Base-by-base conservation (phyloP, 2,113 vertebrate genomes). In the Phyllopteryx taeniolatus region DNA sequence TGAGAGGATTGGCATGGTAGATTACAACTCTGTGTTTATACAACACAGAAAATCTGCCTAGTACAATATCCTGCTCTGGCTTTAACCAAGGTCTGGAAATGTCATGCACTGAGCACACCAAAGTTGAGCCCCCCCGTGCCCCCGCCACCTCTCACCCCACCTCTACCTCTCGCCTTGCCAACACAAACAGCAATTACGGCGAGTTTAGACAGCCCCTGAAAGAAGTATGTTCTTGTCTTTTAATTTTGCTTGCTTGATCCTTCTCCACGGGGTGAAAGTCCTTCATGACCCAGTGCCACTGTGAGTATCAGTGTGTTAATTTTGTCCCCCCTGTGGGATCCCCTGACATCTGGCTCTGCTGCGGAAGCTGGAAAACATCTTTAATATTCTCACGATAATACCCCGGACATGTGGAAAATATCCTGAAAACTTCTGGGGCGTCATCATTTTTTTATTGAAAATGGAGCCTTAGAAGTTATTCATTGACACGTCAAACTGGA, bases 401-500 rank as follows among this genome's bases (percentile, higher is more conserved):
- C 63, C 90, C 90, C 84, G 89, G 93, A 96, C 95, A 96, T 96
- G 93, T 96, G 95, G 94, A 96, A 97, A 95, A 94, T 94, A 96
- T 96, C 94, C 91, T 9, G 89, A 95, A 93, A 93, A 93, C 90
- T 90, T 89, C 93, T 92, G 90, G 94, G 92, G 91, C 90, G 91
- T 94, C 90, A 88, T 86, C 85, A 85, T 27, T 43, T 90, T 90
- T 89, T 87, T 85, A 89, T 88, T 93, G 92, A 83, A 92, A 94
- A 93, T 92, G 81, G 85, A 91, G 74, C 67, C 62, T 77, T 94
- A 44, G 51, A 70, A 71, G 74, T 62, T 6, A 0, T 1, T n/a
- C 46, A 65, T 35, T 27, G 46, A 14, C 11, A 61, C 5, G 5
- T 20, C 59, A 73, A 64, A 57, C 57, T 3, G 44, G 47, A 63